phyloP scores from a whole-genome alignment of 2,888 invertebrate genomes.

The Chymomyza amoena region DNA sequence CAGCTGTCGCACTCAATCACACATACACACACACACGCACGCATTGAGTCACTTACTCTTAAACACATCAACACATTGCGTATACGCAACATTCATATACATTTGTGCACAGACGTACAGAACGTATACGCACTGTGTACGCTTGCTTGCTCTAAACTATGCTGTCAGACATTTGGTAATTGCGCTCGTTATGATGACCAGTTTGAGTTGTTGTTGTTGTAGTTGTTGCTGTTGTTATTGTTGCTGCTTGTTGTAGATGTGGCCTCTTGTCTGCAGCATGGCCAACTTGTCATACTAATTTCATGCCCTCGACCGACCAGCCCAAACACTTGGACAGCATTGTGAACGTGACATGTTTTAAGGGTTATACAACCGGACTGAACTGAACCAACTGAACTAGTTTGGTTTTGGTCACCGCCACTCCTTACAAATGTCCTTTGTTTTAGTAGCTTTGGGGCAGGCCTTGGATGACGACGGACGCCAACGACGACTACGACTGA shows the following conservation, averaged over 20 bases:
- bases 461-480: neutral
- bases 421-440: neutral
- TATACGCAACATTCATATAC: constrained; percentile 33
- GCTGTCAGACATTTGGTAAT: constrained; percentile 38
- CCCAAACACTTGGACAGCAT: constrained; percentile 4
- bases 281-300: constrained; percentile 69
- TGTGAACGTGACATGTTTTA: neutral
- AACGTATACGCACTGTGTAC: constrained; percentile 38
- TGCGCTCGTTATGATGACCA: constrained; percentile 31
- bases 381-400: neutral
- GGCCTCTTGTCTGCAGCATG: constrained; percentile 36
- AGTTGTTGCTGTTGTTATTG: constrained; percentile 20
- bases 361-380: neutral
- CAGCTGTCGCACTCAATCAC: neutral
- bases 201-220: constrained; percentile 18
- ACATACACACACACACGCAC: too few relatives aligned
- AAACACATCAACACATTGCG: constrained; percentile 40
- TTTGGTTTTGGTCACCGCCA: neutral
- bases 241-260: constrained; percentile 1
- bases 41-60: neutral
- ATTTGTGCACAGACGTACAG: constrained; percentile 22
- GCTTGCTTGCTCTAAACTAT: neutral
- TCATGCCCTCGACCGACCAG: constrained; percentile 31
- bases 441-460: neutral
- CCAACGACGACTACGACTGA: neutral